Conservation (phyloP, 2,888 invertebrate genomes). For the Corbicula japonica region DNA sequence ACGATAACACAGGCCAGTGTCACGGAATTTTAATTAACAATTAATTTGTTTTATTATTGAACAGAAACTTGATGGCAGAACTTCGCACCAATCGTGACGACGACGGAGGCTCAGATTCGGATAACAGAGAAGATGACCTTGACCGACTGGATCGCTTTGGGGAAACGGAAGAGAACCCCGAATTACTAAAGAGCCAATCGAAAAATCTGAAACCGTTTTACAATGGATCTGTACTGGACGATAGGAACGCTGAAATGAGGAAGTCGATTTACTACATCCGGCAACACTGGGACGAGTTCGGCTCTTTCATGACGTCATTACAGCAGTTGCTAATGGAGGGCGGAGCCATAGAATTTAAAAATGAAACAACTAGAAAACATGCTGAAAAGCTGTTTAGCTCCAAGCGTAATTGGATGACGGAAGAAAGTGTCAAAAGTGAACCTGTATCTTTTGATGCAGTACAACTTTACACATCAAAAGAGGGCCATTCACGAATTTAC, state of each 20-base stretch:
- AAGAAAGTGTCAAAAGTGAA: not conserved
- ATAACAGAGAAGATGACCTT: slow-evolving; percentile 43
- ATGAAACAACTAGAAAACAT: slow-evolving; percentile 23
- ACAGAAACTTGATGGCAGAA: slow-evolving; percentile 16
- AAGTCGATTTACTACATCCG: slow-evolving; percentile 66
- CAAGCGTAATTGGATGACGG: slow-evolving; percentile 51
- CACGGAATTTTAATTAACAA: no score
- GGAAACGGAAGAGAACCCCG: slow-evolving; percentile 39
- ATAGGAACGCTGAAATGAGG: slow-evolving; percentile 64
- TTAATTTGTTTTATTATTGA: not conserved
- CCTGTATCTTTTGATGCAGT: slow-evolving; percentile 50
- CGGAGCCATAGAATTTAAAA: slow-evolving; percentile 39
- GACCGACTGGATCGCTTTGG: slow-evolving; percentile 50
- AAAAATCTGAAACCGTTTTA: slow-evolving; percentile 68
- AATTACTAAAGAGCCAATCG: slow-evolving; percentile 58
- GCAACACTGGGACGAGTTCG: slow-evolving; percentile 63
- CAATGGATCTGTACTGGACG: slow-evolving; percentile 54
- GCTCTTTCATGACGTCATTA: slow-evolving; percentile 45
- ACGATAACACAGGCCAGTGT: no score
- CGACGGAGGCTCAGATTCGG: slow-evolving; percentile 6
- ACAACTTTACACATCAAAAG: slow-evolving; percentile 59
- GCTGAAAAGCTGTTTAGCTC: slow-evolving; percentile 41
- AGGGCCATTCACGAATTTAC: slow-evolving; percentile 61
- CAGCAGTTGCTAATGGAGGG: slow-evolving; percentile 46
- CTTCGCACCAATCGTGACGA: not conserved